Base-by-base conservation (phyloP, 2,888 invertebrate genomes). In the Synergus itoensis region DNA sequence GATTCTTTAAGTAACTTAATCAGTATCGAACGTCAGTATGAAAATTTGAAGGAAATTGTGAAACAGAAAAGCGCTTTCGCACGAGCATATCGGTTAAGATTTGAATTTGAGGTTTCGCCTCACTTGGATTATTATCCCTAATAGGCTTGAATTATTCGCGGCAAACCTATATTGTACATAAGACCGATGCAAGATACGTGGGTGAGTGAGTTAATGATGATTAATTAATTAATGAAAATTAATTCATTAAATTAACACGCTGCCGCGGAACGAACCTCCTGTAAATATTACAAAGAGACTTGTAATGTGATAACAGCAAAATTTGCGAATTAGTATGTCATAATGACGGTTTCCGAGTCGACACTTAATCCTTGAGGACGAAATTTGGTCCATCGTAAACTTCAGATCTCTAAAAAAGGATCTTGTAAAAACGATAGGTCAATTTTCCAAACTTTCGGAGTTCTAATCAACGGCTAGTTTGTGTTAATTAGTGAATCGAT, bases 11-110 rank as follows among this genome's bases (percentile, higher is more conserved):
- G 86, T 87, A 85, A 90, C 87, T 89, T 87, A 90, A 90, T 89
- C 90, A 90, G 91, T 90, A 91, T 90, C 90, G 86, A 89, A 88
- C 82, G 86, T 86, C 90, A 91, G 90, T 91, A 90, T 90, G 62
- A 77, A 43, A 45, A 64, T n/a, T 48, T 5, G 28, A 64, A 21
- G 21, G 45, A 64, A 73, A 69, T 60, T n/a, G 16, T n/a, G 77
- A 65, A 48, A 77, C 65, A 67, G 65, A 60, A 67, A 76, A 36
- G 73, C 73, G 63, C 62, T 78, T 75, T 78, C 57, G 67, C 64
- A 80, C 62, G 76, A 43, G 77, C 77, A 77, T 77, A 80, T 80
- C 76, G 43, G 63, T 62, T 64, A 69, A 62, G 69, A 65, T 76
- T 76, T 45, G 60, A 76, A 77, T 67, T 53, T 53, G 73, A 73